Evolutionary conservation across 1,140 invertebrate genomes (phyloP).

Genomic region (Metaphire vulgaris): DNA sequence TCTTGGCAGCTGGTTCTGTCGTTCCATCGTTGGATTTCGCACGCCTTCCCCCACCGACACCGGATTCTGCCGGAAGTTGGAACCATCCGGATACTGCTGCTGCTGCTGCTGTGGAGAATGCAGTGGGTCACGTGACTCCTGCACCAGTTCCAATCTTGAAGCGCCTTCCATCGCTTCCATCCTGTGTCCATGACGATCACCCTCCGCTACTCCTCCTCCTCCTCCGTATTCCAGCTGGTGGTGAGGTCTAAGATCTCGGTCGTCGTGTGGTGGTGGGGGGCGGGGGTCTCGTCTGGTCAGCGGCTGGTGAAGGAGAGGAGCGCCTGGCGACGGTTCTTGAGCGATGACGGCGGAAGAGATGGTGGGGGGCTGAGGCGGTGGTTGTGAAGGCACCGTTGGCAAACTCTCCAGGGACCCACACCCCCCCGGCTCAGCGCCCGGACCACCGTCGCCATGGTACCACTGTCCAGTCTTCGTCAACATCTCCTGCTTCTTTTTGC

Average conservation of each 20-base stretch:
- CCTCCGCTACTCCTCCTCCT: neutral
- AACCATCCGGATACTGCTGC: no score
- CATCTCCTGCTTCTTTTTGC: conserved; percentile 94
- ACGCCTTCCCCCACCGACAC: no score
- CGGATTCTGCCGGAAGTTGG: no score
- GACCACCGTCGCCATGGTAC: conserved; percentile 36
- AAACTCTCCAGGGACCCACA: neutral
- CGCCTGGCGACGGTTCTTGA: no score
- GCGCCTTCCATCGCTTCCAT: neutral
- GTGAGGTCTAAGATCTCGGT: neutral
- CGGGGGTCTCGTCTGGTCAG: neutral
- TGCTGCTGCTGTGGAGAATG: no score
- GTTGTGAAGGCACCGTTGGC: neutral
- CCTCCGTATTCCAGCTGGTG: neutral
- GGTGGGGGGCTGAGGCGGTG: neutral
- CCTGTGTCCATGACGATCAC: neutral
- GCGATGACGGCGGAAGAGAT: no score
- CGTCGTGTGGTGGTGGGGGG: neutral
- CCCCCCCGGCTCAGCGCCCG: conserved; percentile 19
- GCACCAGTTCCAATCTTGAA: neutral
- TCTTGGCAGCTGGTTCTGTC: no score
- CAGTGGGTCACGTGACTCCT: no score
- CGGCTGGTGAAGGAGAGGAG: neutral
- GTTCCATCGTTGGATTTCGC: no score
- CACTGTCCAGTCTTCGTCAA: conserved; percentile 78